Evolutionary conservation across 2,797 vertebrate genomes (phyloP).

Genomic region (Hylomyscus alleni): DNA sequence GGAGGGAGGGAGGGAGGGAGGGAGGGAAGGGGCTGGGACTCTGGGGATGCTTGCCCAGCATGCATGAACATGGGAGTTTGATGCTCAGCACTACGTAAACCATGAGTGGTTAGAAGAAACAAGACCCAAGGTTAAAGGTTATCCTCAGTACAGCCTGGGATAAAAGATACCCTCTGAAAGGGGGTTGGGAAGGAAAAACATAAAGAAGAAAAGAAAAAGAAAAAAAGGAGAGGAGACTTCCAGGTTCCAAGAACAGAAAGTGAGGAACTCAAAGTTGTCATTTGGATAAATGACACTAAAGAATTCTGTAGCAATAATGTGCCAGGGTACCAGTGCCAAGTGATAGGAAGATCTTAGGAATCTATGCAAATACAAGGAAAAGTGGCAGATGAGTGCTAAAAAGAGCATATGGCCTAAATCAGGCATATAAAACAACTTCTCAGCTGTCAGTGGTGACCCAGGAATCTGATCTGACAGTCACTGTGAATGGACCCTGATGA

Average conservation of each 20-base stretch:
- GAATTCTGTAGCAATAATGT: constrained; percentile 60
- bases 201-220: accelerated
- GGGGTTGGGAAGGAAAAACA: too few relatives aligned
- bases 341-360: constrained; percentile 72
- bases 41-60: too few relatives aligned
- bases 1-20: too few relatives aligned
- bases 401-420: constrained; percentile 73
- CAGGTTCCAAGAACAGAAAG: constrained; percentile 47
- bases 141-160: not conserved
- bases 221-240: not conserved
- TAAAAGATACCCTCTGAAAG: not conserved
- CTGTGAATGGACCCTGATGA: constrained; percentile 43
- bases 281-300: constrained; percentile 51
- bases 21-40: not conserved
- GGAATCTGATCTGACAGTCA: constrained; percentile 38
- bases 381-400: constrained; percentile 76
- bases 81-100: not conserved
- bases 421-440: constrained; percentile 71
- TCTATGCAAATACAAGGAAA: constrained; percentile 76
- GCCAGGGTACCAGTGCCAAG: constrained; percentile 74
- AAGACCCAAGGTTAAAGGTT: not conserved
- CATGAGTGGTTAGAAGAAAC: not conserved
- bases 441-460: constrained; percentile 71
- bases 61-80: not conserved
- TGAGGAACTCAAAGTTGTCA: constrained; percentile 13